Conservation (phyloP, 2,113 vertebrate species). For the Typhlomys cinereus region DNA sequence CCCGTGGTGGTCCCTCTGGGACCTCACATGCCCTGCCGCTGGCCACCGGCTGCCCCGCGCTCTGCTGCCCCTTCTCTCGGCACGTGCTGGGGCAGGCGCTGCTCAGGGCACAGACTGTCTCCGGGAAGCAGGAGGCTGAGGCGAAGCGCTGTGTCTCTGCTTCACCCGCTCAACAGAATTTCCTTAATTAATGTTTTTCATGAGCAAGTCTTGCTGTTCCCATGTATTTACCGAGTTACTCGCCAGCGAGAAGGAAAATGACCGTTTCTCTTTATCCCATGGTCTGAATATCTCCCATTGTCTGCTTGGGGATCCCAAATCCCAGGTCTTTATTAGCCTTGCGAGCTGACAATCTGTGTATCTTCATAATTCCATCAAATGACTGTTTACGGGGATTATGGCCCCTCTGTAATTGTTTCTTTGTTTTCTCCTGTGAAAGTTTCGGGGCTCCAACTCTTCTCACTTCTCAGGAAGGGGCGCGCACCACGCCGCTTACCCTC, state of each 20-base stretch:
- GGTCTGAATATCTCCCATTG: slow-evolving; percentile 56
- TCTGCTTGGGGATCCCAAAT: slow-evolving; percentile 50
- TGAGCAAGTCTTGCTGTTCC: slow-evolving; percentile 52
- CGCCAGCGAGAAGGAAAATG: slow-evolving; percentile 69
- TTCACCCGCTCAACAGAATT: slow-evolving; percentile 7
- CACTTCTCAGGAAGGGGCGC: slow-evolving; percentile 38
- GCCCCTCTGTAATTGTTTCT: slow-evolving; percentile 50
- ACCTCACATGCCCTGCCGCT: too few species aligned
- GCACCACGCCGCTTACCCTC: neutral
- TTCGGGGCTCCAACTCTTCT: neutral
- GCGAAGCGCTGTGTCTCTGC: neutral
- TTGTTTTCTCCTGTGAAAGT: slow-evolving; percentile 65
- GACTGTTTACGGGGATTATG: slow-evolving; percentile 80
- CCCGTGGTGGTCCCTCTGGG: too few species aligned
- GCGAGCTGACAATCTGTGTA: slow-evolving; percentile 40
- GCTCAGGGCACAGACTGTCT: neutral
- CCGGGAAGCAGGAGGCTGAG: neutral
- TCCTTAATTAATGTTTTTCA: slow-evolving; percentile 74
- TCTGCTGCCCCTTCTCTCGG: neutral
- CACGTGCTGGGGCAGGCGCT: too few species aligned
- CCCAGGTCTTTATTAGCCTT: slow-evolving; percentile 70
- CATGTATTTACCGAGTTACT: slow-evolving; percentile 34
- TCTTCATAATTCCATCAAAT: slow-evolving; percentile 68
- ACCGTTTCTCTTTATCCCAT: slow-evolving; percentile 77
- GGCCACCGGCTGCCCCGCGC: neutral